These are phyloP conservation scores for Oryzaephilus surinamensis DNA, from an alignment of 1,140 invertebrate genomes.

Conservation along the genomic window DNA sequence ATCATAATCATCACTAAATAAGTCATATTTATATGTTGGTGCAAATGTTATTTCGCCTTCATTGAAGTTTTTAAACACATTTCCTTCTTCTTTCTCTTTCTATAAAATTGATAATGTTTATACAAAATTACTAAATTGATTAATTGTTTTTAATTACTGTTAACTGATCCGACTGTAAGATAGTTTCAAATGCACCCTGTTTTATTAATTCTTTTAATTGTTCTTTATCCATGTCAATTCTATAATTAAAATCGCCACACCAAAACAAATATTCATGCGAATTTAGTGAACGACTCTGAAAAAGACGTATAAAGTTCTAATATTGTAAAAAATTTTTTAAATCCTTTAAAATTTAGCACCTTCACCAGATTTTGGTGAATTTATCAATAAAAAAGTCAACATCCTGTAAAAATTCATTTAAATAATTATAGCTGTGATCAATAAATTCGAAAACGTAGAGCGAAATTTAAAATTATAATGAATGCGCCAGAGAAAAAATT, in stretches of 20 bases:
- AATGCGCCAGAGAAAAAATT: too few species aligned
- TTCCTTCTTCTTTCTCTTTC: conserved; percentile 65
- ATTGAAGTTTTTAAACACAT: conserved; percentile 90
- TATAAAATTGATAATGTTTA: conserved; percentile 23
- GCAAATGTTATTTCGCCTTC: conserved; percentile 89
- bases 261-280: conserved; percentile 98
- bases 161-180: conserved; percentile 86
- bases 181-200: conserved; percentile 62
- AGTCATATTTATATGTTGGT: conserved; percentile 98
- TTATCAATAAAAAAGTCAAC: too few species aligned
- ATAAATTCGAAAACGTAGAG: too few species aligned
- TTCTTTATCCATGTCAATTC: conserved; percentile 92
- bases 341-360: background rate
- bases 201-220: conserved; percentile 81
- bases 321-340: conserved; percentile 2
- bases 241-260: conserved; percentile 99
- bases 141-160: conserved; percentile 42
- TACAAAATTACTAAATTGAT: conserved; percentile 3
- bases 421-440: too few species aligned
- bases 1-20: conserved; percentile 98
- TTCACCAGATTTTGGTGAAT: too few species aligned
- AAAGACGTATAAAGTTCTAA: too few species aligned
- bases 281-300: conserved; percentile 70
- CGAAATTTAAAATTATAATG: too few species aligned
- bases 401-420: too few species aligned